phyloP scores from a whole-genome alignment of 1,140 invertebrate species.

The Aphelenchoides fujianensis region DNA sequence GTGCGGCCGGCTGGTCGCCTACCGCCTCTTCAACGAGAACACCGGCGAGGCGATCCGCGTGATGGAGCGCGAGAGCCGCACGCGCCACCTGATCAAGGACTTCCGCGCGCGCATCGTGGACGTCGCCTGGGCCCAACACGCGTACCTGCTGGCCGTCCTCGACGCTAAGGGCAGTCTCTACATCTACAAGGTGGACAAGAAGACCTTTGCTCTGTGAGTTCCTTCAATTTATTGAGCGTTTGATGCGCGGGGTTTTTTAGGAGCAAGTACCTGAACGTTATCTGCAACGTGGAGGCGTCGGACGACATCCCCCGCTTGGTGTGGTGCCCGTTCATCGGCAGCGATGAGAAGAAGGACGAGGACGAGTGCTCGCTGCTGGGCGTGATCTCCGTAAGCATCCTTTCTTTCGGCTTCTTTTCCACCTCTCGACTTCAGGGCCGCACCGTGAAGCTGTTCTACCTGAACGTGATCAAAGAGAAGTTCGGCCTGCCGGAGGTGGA shows the following conservation, averaged over 20 bases:
- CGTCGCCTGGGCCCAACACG: conserved; percentile 38
- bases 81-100: conserved; percentile 41
- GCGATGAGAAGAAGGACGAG: conserved; percentile 32
- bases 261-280: conserved; percentile 43
- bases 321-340: conserved; percentile 41
- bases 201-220: conserved; percentile 21
- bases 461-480: conserved; percentile 35
- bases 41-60: conserved; percentile 38
- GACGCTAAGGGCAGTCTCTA: conserved; percentile 41
- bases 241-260: neutral
- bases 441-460: conserved; percentile 30
- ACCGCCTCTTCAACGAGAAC: conserved; percentile 42
- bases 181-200: conserved; percentile 41
- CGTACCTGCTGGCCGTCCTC: conserved; percentile 38
- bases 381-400: conserved; percentile 27
- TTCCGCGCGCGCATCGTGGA: conserved; percentile 39
- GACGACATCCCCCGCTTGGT: conserved; percentile 24
- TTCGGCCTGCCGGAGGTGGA: conserved; percentile 34
- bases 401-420: conserved; percentile 19
- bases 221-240: neutral
- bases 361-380: conserved; percentile 24
- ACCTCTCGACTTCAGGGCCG: conserved; percentile 25
- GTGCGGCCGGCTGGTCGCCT: conserved; percentile 34
- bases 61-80: conserved; percentile 28
- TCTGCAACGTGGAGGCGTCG: conserved; percentile 17